phyloP scores from a whole-genome alignment of 2,797 vertebrate species.

The Clarias laeviceps region DNA sequence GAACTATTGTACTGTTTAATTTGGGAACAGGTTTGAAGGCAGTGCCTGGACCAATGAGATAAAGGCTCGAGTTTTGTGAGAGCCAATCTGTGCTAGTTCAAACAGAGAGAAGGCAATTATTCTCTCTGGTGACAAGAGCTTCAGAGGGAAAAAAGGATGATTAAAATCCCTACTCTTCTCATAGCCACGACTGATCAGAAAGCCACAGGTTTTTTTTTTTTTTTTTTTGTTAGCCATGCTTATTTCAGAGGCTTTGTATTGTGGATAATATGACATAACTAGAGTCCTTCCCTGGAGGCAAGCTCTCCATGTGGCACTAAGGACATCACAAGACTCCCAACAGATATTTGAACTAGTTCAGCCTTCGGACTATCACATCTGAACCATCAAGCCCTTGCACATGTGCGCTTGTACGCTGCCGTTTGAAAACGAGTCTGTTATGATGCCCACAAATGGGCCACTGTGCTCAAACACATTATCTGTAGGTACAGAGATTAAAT shows the following conservation, averaged over 20 bases:
- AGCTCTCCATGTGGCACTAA: slow-evolving; percentile 31
- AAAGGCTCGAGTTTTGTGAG: slow-evolving; percentile 69
- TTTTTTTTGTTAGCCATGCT: slow-evolving; percentile 11
- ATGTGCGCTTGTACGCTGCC: not conserved
- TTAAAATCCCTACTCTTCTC: slow-evolving; percentile 45
- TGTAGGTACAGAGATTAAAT: slow-evolving; percentile 51
- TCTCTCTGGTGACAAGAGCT: slow-evolving; percentile 67
- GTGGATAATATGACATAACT: slow-evolving; percentile 46
- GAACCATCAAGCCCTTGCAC: slow-evolving; percentile 20
- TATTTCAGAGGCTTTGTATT: slow-evolving; percentile 24
- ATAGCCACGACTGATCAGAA: slow-evolving; percentile 26
- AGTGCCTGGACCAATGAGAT: slow-evolving; percentile 77
- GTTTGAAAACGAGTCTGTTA: slow-evolving; percentile 30
- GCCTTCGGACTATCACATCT: slow-evolving; percentile 38
- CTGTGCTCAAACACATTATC: slow-evolving; percentile 27
- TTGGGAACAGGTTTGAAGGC: slow-evolving; percentile 66
- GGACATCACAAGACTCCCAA: slow-evolving; percentile 19
- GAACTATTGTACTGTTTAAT: slow-evolving; percentile 72
- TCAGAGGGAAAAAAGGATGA: slow-evolving; percentile 52
- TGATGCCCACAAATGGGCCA: slow-evolving; percentile 32
- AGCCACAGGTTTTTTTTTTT: not conserved
- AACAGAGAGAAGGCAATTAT: slow-evolving; percentile 71
- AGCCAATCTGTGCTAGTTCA: slow-evolving; percentile 70
- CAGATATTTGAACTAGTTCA: slow-evolving; percentile 37
- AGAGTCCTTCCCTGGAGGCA: slow-evolving; percentile 34